Base-by-base conservation (phyloP, 2,113 vertebrate genomes). In the Madoqua kirkii region DNA sequence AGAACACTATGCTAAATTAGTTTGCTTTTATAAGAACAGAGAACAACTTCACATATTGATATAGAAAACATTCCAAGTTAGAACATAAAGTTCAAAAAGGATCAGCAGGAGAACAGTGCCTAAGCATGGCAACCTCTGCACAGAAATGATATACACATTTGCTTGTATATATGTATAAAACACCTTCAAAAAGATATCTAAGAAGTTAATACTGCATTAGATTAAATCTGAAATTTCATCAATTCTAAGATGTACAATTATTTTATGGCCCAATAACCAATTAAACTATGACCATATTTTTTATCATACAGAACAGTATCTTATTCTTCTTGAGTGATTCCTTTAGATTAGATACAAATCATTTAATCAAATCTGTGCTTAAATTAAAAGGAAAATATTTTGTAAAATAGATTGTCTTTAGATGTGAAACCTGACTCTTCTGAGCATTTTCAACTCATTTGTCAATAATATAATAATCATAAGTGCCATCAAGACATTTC, bases 381-480 rank as follows among this genome's bases (percentile, higher is more conserved):
- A 79, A 19, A 79, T 81, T 54, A 89, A 97, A 94, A 96, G 62
- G 27, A 85, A 94, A 94, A 71, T 60, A 92, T 57, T 57, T 64
- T 25, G 13, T 71, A 81, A 93, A 89, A 78, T 5, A 81, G 78
- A 43, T 55, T 55, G 60, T 40, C 91, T 78, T 91, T 62, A 67
- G 27, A 89, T 55, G 55, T 2, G 21, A 86, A 86, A 64, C 67
- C 45, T 92, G 43, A 36, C 79, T 92, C 31, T 95, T 78, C 52
- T 81, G 43, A 60, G 85, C 84, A 79, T 55, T 93, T 57, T 50
- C 9, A 86, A 89, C 19, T 57, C 17, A 23, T 62, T 50, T 81
- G 57, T 36, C 92, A 54, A 84, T 59, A 17, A 45, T 33, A 48
- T 11, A 92, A 71, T 60, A 57, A 93, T 82, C 19, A 93, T 43